Base-by-base conservation (phyloP, 1,140 invertebrate genomes). In the Cryptotermes secundus region DNA sequence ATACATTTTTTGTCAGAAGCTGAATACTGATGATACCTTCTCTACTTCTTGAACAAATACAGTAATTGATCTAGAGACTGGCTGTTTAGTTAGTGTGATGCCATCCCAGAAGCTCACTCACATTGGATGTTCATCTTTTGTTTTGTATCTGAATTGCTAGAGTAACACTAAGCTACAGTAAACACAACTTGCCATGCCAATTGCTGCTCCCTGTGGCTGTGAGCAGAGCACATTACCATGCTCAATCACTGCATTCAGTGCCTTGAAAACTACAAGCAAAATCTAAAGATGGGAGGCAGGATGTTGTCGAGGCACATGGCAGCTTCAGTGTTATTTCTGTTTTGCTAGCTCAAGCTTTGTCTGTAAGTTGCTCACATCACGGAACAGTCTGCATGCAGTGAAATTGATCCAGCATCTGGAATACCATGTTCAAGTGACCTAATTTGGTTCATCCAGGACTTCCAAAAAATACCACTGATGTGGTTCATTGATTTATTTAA, bases 221-320 rank as follows among this genome's bases (percentile, higher is more conserved):
- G 59, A n/a, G n/a, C 26, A 31, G 26, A 72, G 59, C n/a, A n/a
- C n/a, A n/a, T n/a, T 72, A 4, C 59, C 59, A 31, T 31, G n/a
- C 59, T 72, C 59, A 72, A 72, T 72, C n/a, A 81, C 35, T 83
- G 53, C 53, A 83, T 83, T 83, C 83, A 38, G 82, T 83, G 82
- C 82, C 82, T 83, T 83, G 19, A 49, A 34, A 59, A 65, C 59
- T 38, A 24, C 35, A 26, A 26, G 80, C 22, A 81, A 35, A 81
- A 49, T 16, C 45, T 49, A 22, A 49, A 19, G 3, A 12, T 49
- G 45, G 45, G 4, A 42, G 38, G 53, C 22, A 10, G 22, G 53
- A 59, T 59, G 53, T 59, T 22, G 26, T 59, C 2, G 53, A n/a
- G 53, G 22, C 53, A 42, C 38, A 59, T 16, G 7, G 19, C 7